These are phyloP conservation scores for Oscheius sp. DNA, from an alignment of 2,888 invertebrate genomes.

Conservation along the genomic window DNA sequence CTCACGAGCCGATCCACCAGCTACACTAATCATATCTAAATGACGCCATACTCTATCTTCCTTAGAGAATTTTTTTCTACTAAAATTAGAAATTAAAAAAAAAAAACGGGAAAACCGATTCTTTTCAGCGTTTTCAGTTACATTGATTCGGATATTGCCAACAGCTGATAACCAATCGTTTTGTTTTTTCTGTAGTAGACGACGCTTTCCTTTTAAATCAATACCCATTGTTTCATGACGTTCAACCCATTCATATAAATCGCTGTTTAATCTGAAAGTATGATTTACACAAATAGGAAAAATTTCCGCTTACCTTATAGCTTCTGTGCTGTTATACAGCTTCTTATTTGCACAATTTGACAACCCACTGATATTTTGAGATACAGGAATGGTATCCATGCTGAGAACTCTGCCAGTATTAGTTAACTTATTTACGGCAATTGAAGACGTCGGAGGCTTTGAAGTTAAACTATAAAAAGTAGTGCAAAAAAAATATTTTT, in stretches of 20 bases:
- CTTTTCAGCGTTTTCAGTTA: conserved; percentile 16
- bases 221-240: conserved; percentile 44
- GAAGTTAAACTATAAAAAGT: background rate
- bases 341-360: conserved; percentile 16
- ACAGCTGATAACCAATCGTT: conserved; percentile 3
- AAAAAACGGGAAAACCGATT: background rate
- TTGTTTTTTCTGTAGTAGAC: conserved; percentile 19
- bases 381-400: background rate
- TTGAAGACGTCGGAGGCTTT: background rate
- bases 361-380: background rate
- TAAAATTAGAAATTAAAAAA: background rate
- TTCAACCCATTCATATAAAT: conserved; percentile 60
- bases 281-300: background rate
- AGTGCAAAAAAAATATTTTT: background rate
- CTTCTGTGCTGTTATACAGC: conserved; percentile 32
- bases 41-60: conserved; percentile 55
- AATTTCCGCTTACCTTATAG: conserved; percentile 24
- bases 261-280: conserved; percentile 56
- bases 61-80: conserved; percentile 6
- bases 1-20: conserved; percentile 16
- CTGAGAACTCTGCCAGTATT: conserved; percentile 4
- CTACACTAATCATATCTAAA: conserved; percentile 44
- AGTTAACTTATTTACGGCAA: background rate
- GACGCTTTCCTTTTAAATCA: conserved; percentile 12
- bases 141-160: conserved; percentile 15